Evolutionary conservation across 2,797 vertebrate genomes (phyloP).

Genomic region (Percopsis omiscomaycus): DNA sequence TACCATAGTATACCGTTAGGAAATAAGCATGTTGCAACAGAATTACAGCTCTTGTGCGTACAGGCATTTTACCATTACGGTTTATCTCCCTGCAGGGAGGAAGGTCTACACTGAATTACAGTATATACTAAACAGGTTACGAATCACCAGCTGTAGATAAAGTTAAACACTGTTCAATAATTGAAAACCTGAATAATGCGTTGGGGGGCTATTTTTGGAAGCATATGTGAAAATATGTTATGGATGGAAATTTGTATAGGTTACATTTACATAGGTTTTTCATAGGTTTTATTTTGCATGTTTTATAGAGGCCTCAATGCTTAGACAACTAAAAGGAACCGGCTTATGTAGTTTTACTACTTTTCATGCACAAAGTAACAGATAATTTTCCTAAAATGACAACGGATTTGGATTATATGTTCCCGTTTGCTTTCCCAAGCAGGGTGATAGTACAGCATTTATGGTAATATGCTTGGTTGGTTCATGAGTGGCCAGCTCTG

Average conservation of each 20-base stretch:
- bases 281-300: too few relatives aligned
- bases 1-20: conserved; percentile 5
- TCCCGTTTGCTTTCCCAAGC: conserved; percentile 30
- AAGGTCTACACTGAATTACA: too few relatives aligned
- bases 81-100: too few relatives aligned
- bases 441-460: conserved; percentile 60
- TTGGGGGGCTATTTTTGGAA: conserved; percentile 34
- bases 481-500: conserved; percentile 73
- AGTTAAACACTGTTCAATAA: conserved; percentile 24
- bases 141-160: conserved; percentile 30
- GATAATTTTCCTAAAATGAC: conserved; percentile 34
- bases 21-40: conserved; percentile 7
- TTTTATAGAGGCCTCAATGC: conserved; percentile 2
- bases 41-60: neutral
- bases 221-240: conserved; percentile 25
- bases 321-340: conserved; percentile 1
- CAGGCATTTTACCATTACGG: neutral
- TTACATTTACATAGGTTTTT: neutral
- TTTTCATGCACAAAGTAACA: conserved; percentile 21
- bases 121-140: conserved; percentile 8
- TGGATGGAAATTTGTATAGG: conserved; percentile 32
- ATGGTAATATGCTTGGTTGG: conserved; percentile 58
- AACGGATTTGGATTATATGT: conserved; percentile 44
- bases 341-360: conserved; percentile 2
- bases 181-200: conserved; percentile 49